A percentile compares a stretch with the other conserved stretches of the same genome.
phyloP scores from a whole-genome alignment of 1,140 invertebrate genomes.

The Drosophila quadrilineata region DNA sequence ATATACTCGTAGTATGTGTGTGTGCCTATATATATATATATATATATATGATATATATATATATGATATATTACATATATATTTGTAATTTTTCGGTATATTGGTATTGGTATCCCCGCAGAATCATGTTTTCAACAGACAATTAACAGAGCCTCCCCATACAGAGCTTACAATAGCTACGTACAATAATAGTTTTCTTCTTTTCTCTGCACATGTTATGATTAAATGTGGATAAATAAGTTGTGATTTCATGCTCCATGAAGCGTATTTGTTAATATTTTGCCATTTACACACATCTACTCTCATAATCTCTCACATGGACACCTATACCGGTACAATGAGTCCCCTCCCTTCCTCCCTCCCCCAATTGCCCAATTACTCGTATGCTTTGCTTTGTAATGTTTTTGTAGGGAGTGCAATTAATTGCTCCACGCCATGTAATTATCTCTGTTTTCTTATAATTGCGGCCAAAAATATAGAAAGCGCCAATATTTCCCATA shows the following conservation, averaged over 20 bases:
- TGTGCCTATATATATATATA: too few species aligned
- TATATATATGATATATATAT: too few species aligned
- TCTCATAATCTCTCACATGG: slow-evolving; percentile 34
- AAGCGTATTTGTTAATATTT: slow-evolving; percentile 79
- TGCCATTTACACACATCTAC: slow-evolving; percentile 69
- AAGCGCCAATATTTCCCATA: slow-evolving; percentile 19
- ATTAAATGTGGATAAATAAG: slow-evolving; percentile 34
- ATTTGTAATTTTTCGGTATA: too few species aligned
- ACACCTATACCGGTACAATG: slow-evolving; percentile 26
- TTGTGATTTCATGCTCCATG: slow-evolving; percentile 72
- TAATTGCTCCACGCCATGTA: slow-evolving; percentile 30
- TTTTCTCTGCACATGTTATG: slow-evolving; percentile 45
- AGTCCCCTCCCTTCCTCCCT: too few species aligned
- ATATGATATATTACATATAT: too few species aligned
- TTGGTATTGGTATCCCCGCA: too few species aligned
- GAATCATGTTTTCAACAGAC: too few species aligned
- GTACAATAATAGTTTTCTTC: slow-evolving; percentile 54
- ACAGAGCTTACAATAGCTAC: too few species aligned
- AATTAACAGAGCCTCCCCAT: neutral
- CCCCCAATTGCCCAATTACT: slow-evolving; percentile 45
- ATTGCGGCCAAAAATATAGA: slow-evolving; percentile 3
- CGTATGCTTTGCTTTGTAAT: slow-evolving; percentile 20
- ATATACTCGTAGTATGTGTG: neutral
- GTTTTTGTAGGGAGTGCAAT: neutral
- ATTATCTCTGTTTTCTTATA: slow-evolving; percentile 13